Conservation (phyloP, 30 jellyfish, hydroid and myxozoan genomes). For the Sanderia malayensis region DNA sequence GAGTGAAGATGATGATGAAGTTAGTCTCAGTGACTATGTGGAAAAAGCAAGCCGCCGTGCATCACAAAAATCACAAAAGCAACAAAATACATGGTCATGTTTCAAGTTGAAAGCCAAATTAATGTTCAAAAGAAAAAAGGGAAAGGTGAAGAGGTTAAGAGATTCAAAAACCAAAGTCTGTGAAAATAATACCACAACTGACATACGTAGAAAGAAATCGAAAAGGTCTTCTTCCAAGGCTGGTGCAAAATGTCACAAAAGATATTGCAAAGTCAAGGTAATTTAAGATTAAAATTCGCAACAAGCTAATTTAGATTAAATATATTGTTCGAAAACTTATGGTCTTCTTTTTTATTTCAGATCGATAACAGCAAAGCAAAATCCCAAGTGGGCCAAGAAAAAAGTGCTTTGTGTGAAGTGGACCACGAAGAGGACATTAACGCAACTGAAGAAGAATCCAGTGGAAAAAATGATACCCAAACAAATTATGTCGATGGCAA, state of each 20-base stretch:
- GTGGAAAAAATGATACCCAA: not conserved
- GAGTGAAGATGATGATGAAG: not conserved
- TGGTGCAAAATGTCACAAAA: no score
- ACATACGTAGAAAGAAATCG: slow-evolving; percentile 1
- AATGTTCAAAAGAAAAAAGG: not conserved
- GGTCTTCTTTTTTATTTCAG: no score
- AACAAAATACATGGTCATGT: not conserved
- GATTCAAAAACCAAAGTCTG: not conserved
- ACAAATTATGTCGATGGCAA: not conserved
- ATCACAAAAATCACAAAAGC: not conserved
- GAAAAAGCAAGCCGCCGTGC: not conserved
- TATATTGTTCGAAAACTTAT: no score
- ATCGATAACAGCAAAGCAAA: no score
- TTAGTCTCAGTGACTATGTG: not conserved
- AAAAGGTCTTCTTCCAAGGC: no score
- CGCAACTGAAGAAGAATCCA: not conserved
- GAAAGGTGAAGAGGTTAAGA: not conserved
- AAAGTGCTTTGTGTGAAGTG: no score
- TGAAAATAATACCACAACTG: not conserved
- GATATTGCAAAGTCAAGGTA: no score
- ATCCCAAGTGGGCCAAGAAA: slow-evolving; percentile 19
- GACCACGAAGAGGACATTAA: no score
- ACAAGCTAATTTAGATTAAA: no score
- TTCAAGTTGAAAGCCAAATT: not conserved
- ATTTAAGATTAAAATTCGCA: no score